Percentiles rank a stretch among this genome's conserved stretches.
These are phyloP conservation scores for Hoplostethus mediterraneus DNA, from an alignment of 2,797 vertebrate species.

Conservation along the genomic window DNA sequence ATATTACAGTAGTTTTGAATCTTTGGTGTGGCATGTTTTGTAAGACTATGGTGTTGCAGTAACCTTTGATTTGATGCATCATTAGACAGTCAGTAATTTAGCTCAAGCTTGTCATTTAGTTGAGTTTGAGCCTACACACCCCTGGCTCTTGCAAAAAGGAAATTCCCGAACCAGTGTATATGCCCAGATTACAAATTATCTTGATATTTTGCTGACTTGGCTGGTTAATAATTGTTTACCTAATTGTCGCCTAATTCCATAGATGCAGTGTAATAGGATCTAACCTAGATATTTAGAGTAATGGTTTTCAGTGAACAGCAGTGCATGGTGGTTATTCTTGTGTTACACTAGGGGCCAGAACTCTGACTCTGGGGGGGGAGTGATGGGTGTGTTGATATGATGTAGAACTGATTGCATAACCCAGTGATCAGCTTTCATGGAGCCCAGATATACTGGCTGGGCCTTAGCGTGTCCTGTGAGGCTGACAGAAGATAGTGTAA, in stretches of 20 bases:
- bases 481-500: constrained; percentile 28
- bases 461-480: neutral
- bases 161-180: neutral
- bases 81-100: no score
- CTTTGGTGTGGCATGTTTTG: neutral
- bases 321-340: neutral
- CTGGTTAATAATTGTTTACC: neutral
- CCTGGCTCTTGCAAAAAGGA: neutral
- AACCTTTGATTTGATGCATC: neutral
- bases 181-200: neutral
- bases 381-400: neutral
- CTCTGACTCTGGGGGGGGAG: neutral
- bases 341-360: neutral
- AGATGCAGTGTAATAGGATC: neutral
- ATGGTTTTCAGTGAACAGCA: neutral
- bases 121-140: neutral
- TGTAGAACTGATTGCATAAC: constrained; percentile 27
- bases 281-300: neutral
- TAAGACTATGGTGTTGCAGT: neutral
- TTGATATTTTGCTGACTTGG: neutral
- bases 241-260: neutral
- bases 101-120: neutral
- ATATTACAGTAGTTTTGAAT: neutral
- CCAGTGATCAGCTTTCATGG: neutral
- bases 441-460: constrained; percentile 2